Evolutionary conservation across 2,113 vertebrate species (phyloP).

Genomic region (Elachura formosa): DNA sequence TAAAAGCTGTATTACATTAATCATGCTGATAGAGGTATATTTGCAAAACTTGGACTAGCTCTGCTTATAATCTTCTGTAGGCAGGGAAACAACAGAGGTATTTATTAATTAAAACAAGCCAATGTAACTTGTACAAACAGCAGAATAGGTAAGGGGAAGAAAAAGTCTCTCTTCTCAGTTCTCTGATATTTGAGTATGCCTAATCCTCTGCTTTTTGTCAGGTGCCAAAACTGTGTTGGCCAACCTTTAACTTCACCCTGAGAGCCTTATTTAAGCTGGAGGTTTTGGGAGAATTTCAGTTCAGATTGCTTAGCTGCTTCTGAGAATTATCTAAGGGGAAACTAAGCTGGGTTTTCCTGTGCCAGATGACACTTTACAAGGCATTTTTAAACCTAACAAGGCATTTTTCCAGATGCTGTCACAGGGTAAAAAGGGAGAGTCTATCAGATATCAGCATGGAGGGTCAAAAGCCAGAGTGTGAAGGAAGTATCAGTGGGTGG

Average conservation of each 20-base stretch:
- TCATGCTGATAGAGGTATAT: background rate
- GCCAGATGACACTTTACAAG: background rate
- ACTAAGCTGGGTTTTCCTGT: background rate
- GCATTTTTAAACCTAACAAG: background rate
- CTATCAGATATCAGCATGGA: background rate
- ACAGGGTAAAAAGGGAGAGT: background rate
- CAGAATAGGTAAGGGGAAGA: background rate
- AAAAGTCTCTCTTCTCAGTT: background rate
- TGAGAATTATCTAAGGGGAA: background rate
- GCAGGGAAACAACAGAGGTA: conserved; percentile 52
- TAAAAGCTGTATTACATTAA: background rate
- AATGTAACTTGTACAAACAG: conserved; percentile 29
- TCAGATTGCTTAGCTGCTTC: background rate
- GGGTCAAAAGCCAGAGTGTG: background rate
- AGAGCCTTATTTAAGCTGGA: background rate
- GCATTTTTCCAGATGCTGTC: background rate
- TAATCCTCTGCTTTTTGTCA: background rate
- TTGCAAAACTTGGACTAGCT: conserved; percentile 13
- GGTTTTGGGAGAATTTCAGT: conserved; percentile 9
- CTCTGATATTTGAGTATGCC: background rate
- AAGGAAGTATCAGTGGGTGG: background rate
- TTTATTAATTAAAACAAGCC: conserved; percentile 56
- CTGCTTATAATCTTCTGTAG: conserved; percentile 25
- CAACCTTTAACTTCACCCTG: background rate
- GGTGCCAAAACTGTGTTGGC: background rate